These are phyloP conservation scores for Oryzias celebensis DNA, from an alignment of 2,113 vertebrate genomes.

Conservation along the genomic window DNA sequence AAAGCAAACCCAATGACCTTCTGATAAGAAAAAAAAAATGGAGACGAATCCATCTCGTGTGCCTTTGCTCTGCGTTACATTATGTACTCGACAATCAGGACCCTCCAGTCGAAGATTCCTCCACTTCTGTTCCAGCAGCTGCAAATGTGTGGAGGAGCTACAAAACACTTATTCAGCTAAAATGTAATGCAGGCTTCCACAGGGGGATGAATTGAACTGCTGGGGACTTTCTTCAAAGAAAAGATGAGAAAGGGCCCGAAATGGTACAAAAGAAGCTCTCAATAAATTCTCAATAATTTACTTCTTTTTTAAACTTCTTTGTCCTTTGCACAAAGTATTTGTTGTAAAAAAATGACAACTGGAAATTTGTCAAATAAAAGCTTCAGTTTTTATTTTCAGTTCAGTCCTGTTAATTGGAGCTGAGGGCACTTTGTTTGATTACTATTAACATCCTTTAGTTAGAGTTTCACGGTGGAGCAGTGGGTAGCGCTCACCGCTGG, in stretches of 20 bases:
- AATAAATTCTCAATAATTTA: not conserved
- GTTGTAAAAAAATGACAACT: conserved; percentile 6
- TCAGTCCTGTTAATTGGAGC: conserved; percentile 15
- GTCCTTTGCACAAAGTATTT: too few relatives aligned
- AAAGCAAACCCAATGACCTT: conserved; percentile 18
- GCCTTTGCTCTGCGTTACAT: conserved; percentile 10
- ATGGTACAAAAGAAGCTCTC: not conserved
- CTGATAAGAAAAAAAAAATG: conserved; percentile 5
- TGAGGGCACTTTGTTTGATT: not conserved
- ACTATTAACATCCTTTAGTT: not conserved
- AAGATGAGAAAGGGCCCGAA: conserved; percentile 1
- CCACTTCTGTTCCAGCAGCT: conserved; percentile 15
- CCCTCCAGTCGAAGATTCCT: not conserved
- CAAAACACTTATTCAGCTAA: conserved; percentile 42
- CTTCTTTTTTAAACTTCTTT: not conserved
- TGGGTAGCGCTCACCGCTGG: too few relatives aligned
- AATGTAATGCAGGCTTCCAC: conserved; percentile 10
- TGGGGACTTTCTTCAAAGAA: conserved; percentile 4
- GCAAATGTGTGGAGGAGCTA: conserved; percentile 23
- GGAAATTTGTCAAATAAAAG: conserved; percentile 35
- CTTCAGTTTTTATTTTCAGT: conserved; percentile 29
- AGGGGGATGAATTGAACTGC: not conserved
- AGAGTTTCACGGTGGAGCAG: too few relatives aligned
- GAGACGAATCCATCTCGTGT: conserved; percentile 1
- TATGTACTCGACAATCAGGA: conserved; percentile 3